Evolutionary conservation across 1,140 invertebrate species (phyloP).

Genomic region (Latrodectus geometricus): DNA sequence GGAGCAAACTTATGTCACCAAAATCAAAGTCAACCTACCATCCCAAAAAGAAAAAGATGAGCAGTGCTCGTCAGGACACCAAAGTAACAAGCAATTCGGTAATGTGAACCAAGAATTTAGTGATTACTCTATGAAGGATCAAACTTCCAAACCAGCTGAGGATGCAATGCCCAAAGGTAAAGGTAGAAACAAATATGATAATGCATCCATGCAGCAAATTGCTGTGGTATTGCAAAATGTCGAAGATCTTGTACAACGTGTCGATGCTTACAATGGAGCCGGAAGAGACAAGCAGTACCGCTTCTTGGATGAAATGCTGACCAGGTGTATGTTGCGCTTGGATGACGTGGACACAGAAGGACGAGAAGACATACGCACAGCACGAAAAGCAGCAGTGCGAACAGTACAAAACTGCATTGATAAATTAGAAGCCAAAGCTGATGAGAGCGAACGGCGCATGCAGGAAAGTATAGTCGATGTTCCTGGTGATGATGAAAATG

Average conservation of each 20-base stretch:
- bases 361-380: conserved; percentile 85
- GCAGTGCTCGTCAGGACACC: not conserved
- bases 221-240: conserved; percentile 39
- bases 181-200: conserved; percentile 18
- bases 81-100: not conserved
- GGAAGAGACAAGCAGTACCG: conserved; percentile 86
- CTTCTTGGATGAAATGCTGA: conserved; percentile 94
- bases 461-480: not conserved
- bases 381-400: conserved; percentile 87
- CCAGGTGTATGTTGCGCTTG: conserved; percentile 88
- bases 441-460: conserved; percentile 35
- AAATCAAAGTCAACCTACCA: conserved; percentile 38
- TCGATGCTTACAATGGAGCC: conserved; percentile 59
- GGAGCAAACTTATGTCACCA: conserved; percentile 42
- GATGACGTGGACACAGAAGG: conserved; percentile 93
- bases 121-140: not conserved
- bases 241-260: conserved; percentile 16
- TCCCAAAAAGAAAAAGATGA: conserved; percentile 14
- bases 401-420: conserved; percentile 88
- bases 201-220: conserved; percentile 44
- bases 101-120: not conserved
- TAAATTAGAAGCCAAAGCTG: conserved; percentile 79
- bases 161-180: not conserved
- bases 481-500: not conserved
- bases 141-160: not conserved